Percentiles rank a stretch among this genome's conserved stretches.
phyloP scores from a whole-genome alignment of 2,888 invertebrate species.

The Nasonovia ribisnigri region DNA sequence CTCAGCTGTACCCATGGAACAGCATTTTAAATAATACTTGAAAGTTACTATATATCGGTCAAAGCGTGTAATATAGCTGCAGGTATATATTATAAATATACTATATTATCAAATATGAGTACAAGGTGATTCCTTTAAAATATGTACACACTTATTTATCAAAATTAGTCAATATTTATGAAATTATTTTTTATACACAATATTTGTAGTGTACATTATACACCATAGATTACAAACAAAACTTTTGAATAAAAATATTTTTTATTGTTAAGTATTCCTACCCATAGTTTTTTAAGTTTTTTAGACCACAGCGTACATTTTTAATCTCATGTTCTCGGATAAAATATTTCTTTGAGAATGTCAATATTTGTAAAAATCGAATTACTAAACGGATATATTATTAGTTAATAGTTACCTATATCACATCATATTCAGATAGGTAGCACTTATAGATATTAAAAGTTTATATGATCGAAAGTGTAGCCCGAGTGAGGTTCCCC shows the following conservation, averaged over 20 bases:
- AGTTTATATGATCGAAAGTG: too few relatives aligned
- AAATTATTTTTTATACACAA: neutral
- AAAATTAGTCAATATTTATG: neutral
- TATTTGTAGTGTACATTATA: neutral
- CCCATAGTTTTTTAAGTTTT: too few relatives aligned
- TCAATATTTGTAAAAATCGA: too few relatives aligned
- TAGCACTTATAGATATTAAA: too few relatives aligned
- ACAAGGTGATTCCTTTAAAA: neutral
- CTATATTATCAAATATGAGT: neutral
- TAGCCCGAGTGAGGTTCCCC: too few relatives aligned
- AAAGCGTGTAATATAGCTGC: neutral
- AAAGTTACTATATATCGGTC: neutral
- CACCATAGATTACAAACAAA: neutral
- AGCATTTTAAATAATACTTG: neutral
- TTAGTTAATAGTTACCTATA: too few relatives aligned
- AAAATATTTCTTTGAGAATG: too few relatives aligned
- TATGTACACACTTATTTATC: neutral
- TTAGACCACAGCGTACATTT: too few relatives aligned
- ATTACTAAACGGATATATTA: neutral
- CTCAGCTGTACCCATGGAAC: neutral
- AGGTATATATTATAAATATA: neutral
- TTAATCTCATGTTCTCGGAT: too few relatives aligned
- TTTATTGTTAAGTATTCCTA: too few relatives aligned
- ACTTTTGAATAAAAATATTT: neutral
- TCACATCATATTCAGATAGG: too few relatives aligned